A percentile compares a stretch with the other conserved stretches of the same genome.
Conservation (phyloP, 2,888 invertebrate genomes). For the Opisthograptis luteolata region DNA sequence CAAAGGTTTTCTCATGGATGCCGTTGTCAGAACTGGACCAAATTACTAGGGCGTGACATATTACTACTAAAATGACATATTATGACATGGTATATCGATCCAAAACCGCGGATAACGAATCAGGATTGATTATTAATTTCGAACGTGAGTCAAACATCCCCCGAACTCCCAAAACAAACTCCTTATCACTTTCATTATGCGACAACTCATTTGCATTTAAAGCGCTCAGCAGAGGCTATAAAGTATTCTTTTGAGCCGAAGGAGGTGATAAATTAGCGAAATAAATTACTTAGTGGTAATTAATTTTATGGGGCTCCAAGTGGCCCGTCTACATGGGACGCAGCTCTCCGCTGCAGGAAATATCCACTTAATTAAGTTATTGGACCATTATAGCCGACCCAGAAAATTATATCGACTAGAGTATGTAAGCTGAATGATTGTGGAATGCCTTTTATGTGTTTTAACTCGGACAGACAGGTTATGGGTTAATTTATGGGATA, state of each 20-base stretch:
- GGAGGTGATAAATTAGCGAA: conserved; percentile 34
- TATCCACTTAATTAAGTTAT: conserved; percentile 66
- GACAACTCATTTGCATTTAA: conserved; percentile 35
- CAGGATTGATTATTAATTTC: too few species aligned
- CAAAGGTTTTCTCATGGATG: too few species aligned
- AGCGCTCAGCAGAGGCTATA: conserved; percentile 21
- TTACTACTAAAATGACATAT: too few species aligned
- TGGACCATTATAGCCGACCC: conserved; percentile 52
- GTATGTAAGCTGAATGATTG: conserved; percentile 24
- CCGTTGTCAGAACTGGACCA: too few species aligned
- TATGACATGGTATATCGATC: too few species aligned
- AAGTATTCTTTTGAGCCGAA: conserved; percentile 34
- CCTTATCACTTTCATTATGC: conserved; percentile 32
- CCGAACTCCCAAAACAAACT: conserved; percentile 8
- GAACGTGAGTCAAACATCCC: not conserved
- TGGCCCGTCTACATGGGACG: conserved; percentile 38
- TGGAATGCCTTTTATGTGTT: conserved; percentile 16
- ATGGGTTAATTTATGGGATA: conserved; percentile 15
- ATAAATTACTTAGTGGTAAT: conserved; percentile 49
- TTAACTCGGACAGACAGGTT: conserved; percentile 9
- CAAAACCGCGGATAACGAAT: too few species aligned
- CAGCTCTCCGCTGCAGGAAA: conserved; percentile 44
- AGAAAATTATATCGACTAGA: conserved; percentile 39
- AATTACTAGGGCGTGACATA: too few species aligned
- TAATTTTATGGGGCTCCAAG: conserved; percentile 46